Conservation (phyloP, 2,888 invertebrate genomes). For the Lepeophtheirus nordmannii region DNA sequence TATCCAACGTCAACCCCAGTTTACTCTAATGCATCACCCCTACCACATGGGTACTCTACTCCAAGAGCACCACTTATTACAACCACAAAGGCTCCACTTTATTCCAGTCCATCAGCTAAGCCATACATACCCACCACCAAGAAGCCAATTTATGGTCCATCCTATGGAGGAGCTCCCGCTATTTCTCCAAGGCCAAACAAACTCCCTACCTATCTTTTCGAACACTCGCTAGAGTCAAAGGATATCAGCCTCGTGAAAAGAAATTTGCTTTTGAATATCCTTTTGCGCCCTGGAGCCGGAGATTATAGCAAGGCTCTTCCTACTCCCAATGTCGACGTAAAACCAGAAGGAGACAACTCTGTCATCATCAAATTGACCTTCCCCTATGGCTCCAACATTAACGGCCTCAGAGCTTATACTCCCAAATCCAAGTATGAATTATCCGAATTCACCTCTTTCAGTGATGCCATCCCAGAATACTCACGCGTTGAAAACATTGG, state of each 20-base stretch:
- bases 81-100: no score
- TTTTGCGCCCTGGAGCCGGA: constrained; percentile 14
- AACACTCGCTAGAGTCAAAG: not conserved
- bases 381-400: constrained; percentile 17
- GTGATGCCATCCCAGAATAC: constrained; percentile 8
- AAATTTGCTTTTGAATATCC: constrained; percentile 24
- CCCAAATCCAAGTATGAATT: constrained; percentile 1
- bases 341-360: constrained; percentile 16
- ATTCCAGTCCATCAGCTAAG: no score
- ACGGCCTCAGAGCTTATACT: constrained; percentile 23
- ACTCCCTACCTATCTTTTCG: not conserved
- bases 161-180: no score
- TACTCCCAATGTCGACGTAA: constrained; percentile 22
- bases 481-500: not conserved
- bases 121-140: no score
- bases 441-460: constrained; percentile 2
- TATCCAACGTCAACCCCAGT: no score
- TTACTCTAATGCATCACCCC: no score
- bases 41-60: no score
- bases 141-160: no score
- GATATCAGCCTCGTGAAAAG: not conserved
- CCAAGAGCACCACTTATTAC: no score
- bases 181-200: not conserved
- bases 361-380: constrained; percentile 18
- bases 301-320: constrained; percentile 19